Evolutionary conservation across 2,113 vertebrate species (phyloP), one percentile per base, ranked within the genome.

Genomic region (Bambusicola thoracicus): DNA sequence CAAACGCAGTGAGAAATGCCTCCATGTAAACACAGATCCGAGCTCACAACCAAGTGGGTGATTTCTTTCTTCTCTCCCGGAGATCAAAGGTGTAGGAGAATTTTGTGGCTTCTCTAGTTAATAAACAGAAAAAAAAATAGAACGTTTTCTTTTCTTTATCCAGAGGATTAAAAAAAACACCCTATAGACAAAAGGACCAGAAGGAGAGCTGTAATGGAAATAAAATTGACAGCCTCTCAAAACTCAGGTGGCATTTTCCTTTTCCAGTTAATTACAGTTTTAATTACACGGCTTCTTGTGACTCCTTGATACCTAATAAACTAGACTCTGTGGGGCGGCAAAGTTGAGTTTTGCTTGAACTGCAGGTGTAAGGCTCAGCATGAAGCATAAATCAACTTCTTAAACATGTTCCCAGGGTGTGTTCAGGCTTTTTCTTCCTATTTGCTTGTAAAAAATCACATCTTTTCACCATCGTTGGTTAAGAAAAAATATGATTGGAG

Each of bases 301-400:
- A 98, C 98, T 98, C 97, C 97, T 98, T 98, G 98, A 98, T 98
- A 98, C 97, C 97, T 98, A 98, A 98, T 98, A 98, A 98, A 98
- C 96, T 97, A 98, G 97, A 96, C 98, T 98, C 98, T 98, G 97
- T 97, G 98, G 98, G 98, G 97, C 89, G 95, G 97, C 98, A 96
- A 97, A 97, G 97, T 97, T 98, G 97, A 97, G 97, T 97, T 98
- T 97, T 97, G 96, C 97, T 98, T 98, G 97, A 98, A 98, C 98
- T 98, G 97, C 98, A 98, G 98, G 98, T 98, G 98, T 98, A 98
- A 97, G 96, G 95, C 97, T 97, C 97, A 97, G 97, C 96, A 91
- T 94, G 97, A 95, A 96, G 97, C 97, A 98, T 98, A 98, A 98
- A 98, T 98, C 98, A 98, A 95, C 96, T 98, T 97, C 97, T 98